These are phyloP conservation scores for Hyposoter didymator DNA, from an alignment of 2,888 invertebrate species.

Conservation along the genomic window DNA sequence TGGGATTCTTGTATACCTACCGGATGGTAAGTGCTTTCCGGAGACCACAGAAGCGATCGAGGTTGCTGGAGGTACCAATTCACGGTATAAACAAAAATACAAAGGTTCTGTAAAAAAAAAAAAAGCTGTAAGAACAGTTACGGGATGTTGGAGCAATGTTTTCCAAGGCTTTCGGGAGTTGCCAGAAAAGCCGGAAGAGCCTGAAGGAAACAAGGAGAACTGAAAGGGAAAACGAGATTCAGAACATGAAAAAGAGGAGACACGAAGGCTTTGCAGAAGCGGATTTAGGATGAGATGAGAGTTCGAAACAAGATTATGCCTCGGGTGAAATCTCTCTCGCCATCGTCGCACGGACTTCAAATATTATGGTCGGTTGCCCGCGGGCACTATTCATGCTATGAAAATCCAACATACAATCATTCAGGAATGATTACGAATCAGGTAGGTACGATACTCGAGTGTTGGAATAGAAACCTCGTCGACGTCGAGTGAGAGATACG, in stretches of 20 bases:
- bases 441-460: slow-evolving; percentile 4
- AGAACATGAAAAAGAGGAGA: not conserved
- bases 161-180: slow-evolving; percentile 21
- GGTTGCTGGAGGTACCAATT: slow-evolving; percentile 15
- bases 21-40: slow-evolving; percentile 19
- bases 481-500: slow-evolving; percentile 8
- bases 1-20: slow-evolving; percentile 1
- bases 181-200: slow-evolving; percentile 22
- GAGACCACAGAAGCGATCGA: slow-evolving; percentile 29
- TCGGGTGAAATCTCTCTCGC: slow-evolving; percentile 72
- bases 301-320: slow-evolving; percentile 79
- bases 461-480: slow-evolving; percentile 13
- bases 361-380: slow-evolving; percentile 55
- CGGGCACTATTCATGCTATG: slow-evolving; percentile 41
- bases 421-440: slow-evolving; percentile 29
- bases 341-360: slow-evolving; percentile 43
- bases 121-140: slow-evolving; percentile 32
- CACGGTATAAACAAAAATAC: slow-evolving; percentile 14
- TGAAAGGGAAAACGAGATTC: slow-evolving; percentile 3
- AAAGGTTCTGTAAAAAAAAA: slow-evolving; percentile 12
- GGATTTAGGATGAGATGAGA: slow-evolving; percentile 51
- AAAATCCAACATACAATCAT: slow-evolving; percentile 35
- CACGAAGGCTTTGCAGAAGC: slow-evolving; percentile 57
- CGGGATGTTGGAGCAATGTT: slow-evolving; percentile 14
- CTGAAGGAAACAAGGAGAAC: slow-evolving; percentile 8